Conservation (phyloP, 2,888 invertebrate genomes). For the Nycteola revayana region DNA sequence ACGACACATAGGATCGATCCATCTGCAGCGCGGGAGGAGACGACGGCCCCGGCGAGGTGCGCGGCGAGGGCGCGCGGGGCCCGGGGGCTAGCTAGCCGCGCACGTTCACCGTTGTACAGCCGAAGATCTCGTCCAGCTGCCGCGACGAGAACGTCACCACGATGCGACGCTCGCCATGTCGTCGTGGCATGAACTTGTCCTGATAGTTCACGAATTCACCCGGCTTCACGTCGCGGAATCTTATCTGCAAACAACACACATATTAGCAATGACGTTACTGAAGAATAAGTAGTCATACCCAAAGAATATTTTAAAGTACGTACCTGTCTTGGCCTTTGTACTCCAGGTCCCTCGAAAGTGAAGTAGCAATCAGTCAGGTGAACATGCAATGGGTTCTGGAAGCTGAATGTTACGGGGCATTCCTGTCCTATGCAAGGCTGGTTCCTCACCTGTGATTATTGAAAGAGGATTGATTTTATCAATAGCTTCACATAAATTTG, state of each 20-base stretch:
- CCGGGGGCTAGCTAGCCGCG: constrained; percentile 75
- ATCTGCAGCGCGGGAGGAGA: constrained; percentile 58
- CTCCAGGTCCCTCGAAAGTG: constrained; percentile 86
- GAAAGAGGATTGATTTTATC: constrained; percentile 1
- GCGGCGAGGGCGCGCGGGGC: constrained; percentile 64
- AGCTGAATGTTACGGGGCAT: constrained; percentile 81
- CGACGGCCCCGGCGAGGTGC: constrained; percentile 63
- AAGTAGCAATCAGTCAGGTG: constrained; percentile 85
- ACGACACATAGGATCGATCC: constrained; percentile 62
- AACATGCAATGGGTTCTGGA: constrained; percentile 85
- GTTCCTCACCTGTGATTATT: constrained; percentile 57
- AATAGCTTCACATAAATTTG: background rate
- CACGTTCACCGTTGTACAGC: constrained; percentile 79
- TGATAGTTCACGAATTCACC: constrained; percentile 83
- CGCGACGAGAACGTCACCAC: constrained; percentile 85
- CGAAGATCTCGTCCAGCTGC: constrained; percentile 84
- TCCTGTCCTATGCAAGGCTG: constrained; percentile 79
- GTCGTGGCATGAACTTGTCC: constrained; percentile 82
- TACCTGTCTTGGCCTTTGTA: constrained; percentile 83
- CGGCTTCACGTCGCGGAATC: constrained; percentile 83
- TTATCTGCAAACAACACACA: constrained; percentile 50
- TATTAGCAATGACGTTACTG: background rate
- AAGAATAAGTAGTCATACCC: background rate
- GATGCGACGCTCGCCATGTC: constrained; percentile 83
- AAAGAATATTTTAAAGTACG: constrained; percentile 1